Conservation (phyloP, 2,888 invertebrate species). For the Seira ritae region DNA sequence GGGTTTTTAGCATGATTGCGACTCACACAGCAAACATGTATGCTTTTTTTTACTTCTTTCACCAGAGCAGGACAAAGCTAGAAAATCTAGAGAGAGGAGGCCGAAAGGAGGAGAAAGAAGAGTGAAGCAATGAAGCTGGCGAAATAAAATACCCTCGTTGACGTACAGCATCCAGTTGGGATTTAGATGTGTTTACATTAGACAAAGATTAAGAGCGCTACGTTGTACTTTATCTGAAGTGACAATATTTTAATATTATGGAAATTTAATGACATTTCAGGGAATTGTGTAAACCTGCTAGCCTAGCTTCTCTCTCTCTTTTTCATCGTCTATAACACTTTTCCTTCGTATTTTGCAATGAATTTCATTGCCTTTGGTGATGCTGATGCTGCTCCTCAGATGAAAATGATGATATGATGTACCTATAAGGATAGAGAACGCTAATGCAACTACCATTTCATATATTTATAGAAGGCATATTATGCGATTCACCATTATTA, state of each 20-base stretch:
- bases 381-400: conserved; percentile 15
- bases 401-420: no score
- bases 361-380: conserved; percentile 44
- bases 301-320: not conserved
- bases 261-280: conserved; percentile 70
- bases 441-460: no score
- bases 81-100: no score
- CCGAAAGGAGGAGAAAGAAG: not conserved
- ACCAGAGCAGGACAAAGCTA: no score
- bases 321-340: not conserved
- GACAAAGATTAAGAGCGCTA: conserved; percentile 65
- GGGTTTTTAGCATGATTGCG: no score
- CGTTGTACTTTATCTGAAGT: conserved; percentile 64
- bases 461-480: not conserved
- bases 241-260: conserved; percentile 71
- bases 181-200: conserved; percentile 64
- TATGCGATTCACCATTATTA: conserved; percentile 20
- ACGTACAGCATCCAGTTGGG: conserved; percentile 61
- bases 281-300: conserved; percentile 63
- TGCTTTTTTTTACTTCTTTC: no score
- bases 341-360: conserved; percentile 1
- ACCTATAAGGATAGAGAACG: no score
- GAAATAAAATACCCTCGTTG: conserved; percentile 65
- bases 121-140: conserved; percentile 52
- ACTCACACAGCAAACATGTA: no score